Evolutionary conservation across 2,888 invertebrate species (phyloP), one percentile per base, ranked within the genome.

Genomic region (Drosophila pegasa): DNA sequence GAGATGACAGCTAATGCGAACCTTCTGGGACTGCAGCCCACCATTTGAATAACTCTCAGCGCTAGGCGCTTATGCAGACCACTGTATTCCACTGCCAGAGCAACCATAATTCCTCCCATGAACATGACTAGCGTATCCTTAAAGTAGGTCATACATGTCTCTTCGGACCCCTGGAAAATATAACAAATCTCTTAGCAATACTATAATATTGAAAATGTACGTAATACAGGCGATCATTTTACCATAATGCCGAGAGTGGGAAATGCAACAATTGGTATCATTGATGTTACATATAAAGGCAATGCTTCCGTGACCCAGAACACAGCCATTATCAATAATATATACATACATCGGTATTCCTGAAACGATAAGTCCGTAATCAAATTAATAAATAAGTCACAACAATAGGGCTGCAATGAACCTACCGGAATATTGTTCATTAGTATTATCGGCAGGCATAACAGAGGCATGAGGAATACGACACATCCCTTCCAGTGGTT

Each of bases 21-120:
- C 95, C 94, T 93, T 91, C 95, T 93, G 89, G 95, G 96, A 74
- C 95, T 95, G 91, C 95, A 95, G 29, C 96, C 96, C 41, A 96
- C 95, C 20, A 95, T 93, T 85, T 95, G 95, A 54, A 98, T 96
- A 4, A 97, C 96, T 91, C 96, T 94, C 59, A 98, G 91, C 0
- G 98, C 98, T 1, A 98, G 95, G 72, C 98, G 94, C 91, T 96
- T 96, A 82, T 98, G 98, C 25, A 98, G 93, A 91, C 97, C 97
- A 80, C 97, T 97, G 90, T 96, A 95, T 92, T 98, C 98, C 1
- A 98, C 96, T 0, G 97, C 97, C 0, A 97, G 95, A 0, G 98
- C 98, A 61, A 98, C 96, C 92, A 98, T 96, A 77, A 98, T 94
- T 20, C 98, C 98, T 0, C 97, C 98, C 92, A 97, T 94, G 90